Evolutionary conservation across 1,140 invertebrate species (phyloP).

Genomic region (Anagrus nilaparvatae): DNA sequence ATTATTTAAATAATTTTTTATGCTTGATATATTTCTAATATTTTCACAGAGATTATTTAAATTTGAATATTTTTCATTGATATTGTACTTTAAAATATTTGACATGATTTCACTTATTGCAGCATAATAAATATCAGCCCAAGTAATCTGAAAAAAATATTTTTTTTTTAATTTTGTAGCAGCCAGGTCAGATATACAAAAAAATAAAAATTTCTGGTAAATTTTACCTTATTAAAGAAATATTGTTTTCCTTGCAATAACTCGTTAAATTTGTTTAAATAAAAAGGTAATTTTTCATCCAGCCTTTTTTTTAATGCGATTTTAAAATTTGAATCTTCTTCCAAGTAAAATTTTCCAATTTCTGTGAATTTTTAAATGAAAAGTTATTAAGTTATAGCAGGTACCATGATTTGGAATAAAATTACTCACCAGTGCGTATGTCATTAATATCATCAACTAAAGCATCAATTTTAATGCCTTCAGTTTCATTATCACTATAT

Average conservation of each 20-base stretch:
- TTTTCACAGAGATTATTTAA: slow-evolving; percentile 32
- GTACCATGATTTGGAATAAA: not conserved
- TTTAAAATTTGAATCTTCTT: slow-evolving; percentile 22
- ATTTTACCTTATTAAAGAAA: slow-evolving; percentile 41
- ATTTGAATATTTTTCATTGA: slow-evolving; percentile 29
- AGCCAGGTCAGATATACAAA: not conserved
- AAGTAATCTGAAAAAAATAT: slow-evolving; percentile 31
- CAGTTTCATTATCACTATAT: slow-evolving; percentile 22
- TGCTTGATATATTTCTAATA: slow-evolving; percentile 24
- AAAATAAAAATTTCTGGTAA: not conserved
- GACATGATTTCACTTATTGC: slow-evolving; percentile 29
- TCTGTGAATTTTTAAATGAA: slow-evolving; percentile 2
- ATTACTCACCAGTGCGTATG: slow-evolving; percentile 23
- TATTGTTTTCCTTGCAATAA: slow-evolving; percentile 36
- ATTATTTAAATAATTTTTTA: too few species aligned
- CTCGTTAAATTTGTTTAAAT: slow-evolving; percentile 39
- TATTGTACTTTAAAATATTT: slow-evolving; percentile 23
- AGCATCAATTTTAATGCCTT: slow-evolving; percentile 24
- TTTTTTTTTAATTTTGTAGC: not conserved
- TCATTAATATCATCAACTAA: slow-evolving; percentile 25
- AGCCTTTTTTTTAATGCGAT: slow-evolving; percentile 24
- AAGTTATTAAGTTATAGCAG: not conserved
- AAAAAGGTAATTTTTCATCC: slow-evolving; percentile 26
- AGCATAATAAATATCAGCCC: slow-evolving; percentile 37
- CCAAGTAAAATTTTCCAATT: slow-evolving; percentile 17